phyloP scores from a whole-genome alignment of 1,140 invertebrate genomes.

The Sinonovacula constricta region DNA sequence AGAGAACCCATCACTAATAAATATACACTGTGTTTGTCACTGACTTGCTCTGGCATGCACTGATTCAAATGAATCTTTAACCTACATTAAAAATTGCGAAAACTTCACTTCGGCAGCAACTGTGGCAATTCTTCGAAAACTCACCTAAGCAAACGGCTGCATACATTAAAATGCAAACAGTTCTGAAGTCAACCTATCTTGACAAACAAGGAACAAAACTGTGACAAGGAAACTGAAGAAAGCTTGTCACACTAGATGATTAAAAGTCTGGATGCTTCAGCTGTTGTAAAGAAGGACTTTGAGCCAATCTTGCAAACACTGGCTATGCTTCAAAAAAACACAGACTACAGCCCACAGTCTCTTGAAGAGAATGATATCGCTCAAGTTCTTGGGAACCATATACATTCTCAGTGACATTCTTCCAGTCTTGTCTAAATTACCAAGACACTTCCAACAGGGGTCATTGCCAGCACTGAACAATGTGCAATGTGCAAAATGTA shows the following conservation, averaged over 20 bases:
- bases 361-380: slow-evolving; percentile 17
- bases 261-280: no score
- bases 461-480: background rate
- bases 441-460: background rate
- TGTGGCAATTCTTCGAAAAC: slow-evolving; percentile 4
- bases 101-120: background rate
- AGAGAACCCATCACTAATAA: background rate
- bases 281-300: no score
- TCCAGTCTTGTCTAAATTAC: background rate
- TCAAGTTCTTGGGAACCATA: slow-evolving; percentile 37
- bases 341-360: slow-evolving; percentile 34
- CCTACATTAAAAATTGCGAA: background rate
- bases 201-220: no score
- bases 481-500: background rate
- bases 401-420: slow-evolving; percentile 18
- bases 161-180: no score
- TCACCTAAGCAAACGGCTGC: no score
- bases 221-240: no score
- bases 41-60: background rate
- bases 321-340: no score
- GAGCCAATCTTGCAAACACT: no score
- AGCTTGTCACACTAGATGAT: no score
- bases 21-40: slow-evolving; percentile 6
- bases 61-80: background rate
- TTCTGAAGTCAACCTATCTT: no score